Base-by-base conservation (phyloP, 2,113 vertebrate species). In the Nematolebias whitei region DNA sequence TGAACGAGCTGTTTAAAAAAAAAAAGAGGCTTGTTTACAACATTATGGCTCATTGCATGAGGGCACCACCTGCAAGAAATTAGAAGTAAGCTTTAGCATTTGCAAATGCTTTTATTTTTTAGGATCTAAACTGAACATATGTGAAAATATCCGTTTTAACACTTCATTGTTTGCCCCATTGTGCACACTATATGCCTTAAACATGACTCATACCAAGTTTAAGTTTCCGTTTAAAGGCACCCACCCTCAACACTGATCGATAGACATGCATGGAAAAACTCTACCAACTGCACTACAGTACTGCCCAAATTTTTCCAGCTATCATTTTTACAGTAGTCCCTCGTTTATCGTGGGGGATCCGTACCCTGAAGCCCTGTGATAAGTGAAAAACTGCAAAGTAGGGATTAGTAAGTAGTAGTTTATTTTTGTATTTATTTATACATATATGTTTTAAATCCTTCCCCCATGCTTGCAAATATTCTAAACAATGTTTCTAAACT, bases 181-280 rank as follows among this genome's bases (percentile, higher is more conserved):
- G 38, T 40, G 52, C 22, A 53, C 18, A 24, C 18, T 45, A 16
- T 35, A 16, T 18, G 12, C 13, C 15, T 55, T 19, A 12, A 44
- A 56, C 40, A 39, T n/a, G 26, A 23, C 32, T 32, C 12, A 2
- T 18, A 20, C 51, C 39, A 56, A 32, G 66, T 45, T 56, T 41
- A 52, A 19, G 48, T 20, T 76, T 39, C 35, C 19, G 3, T 62
- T 53, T 78, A 54, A 10, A 49, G 65, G 73, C 53, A 32, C 23
- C 15, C 19, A 18, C 15, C 57, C 44, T 61, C 16, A 56, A 48
- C 58, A 49, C 29, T 57, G 73, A 80, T 67, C 20, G 70, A 74
- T 58, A 64, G 67, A 43, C 20, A 22, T 63, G 78, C 72, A 71
- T 68, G 76, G 67, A n/a, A n/a, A n/a, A n/a, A n/a, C n/a, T n/a